These are phyloP conservation scores for Uromys caudimaculatus DNA, from an alignment of 2,797 vertebrate species.

Conservation along the genomic window DNA sequence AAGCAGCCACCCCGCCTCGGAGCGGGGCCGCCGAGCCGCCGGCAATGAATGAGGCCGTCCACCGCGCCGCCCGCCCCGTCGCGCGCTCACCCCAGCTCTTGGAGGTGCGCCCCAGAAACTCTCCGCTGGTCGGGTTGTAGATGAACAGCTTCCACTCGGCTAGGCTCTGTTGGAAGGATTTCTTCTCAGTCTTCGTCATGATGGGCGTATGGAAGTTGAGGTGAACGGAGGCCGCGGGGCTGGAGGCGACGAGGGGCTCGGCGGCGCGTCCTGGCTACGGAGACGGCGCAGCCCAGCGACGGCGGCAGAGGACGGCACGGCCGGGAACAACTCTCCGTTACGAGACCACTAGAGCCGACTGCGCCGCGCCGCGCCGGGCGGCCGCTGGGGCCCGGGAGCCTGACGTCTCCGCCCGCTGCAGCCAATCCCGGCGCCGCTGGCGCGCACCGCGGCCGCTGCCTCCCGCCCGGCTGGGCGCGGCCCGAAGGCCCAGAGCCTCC, in stretches of 20 bases:
- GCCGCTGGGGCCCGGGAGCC: conserved; percentile 58
- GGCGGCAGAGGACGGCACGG: conserved; percentile 64
- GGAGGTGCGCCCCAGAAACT: conserved; percentile 94
- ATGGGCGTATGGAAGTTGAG: conserved; percentile 69
- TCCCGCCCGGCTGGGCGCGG: conserved; percentile 58
- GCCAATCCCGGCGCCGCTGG: conserved; percentile 77
- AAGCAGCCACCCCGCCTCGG: background rate
- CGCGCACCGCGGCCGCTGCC: conserved; percentile 52
- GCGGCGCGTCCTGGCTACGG: conserved; percentile 72
- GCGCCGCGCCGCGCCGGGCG: conserved; percentile 69
- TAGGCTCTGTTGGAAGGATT: conserved; percentile 89
- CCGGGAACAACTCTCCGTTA: conserved; percentile 29
- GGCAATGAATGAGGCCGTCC: background rate
- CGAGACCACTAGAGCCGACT: conserved; percentile 61
- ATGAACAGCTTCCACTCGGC: conserved; percentile 94
- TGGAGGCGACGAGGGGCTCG: conserved; percentile 61
- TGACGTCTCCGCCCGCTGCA: conserved; percentile 65
- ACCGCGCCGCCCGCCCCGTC: conserved; percentile 36
- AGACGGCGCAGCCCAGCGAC: conserved; percentile 72
- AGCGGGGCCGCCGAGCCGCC: background rate
- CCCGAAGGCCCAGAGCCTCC: background rate
- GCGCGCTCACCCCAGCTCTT: conserved; percentile 95
- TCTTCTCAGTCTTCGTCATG: conserved; percentile 94
- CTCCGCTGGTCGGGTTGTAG: conserved; percentile 94
- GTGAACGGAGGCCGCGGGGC: conserved; percentile 60